These are phyloP conservation scores for Elmis aenea DNA, from an alignment of 2,888 invertebrate genomes.

Conservation along the genomic window DNA sequence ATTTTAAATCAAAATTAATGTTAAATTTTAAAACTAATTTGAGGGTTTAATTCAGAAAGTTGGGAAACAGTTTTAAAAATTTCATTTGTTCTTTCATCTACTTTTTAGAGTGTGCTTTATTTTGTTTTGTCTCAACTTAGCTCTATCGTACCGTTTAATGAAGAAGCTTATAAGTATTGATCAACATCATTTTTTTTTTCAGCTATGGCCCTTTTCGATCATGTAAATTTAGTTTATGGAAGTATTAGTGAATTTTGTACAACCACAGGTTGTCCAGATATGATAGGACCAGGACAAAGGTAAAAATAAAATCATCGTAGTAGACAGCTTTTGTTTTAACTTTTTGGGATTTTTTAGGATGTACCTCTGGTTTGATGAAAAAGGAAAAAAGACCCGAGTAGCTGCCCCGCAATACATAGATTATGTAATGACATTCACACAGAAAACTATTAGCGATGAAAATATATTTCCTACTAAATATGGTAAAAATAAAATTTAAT, in stretches of 20 bases:
- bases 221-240: constrained; percentile 97
- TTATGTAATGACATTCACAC: constrained; percentile 97
- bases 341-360: constrained; percentile 58
- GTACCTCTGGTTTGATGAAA: constrained; percentile 98
- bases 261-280: constrained; percentile 89
- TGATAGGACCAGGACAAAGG: constrained; percentile 95
- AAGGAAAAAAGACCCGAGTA: constrained; percentile 95
- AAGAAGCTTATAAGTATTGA: background rate
- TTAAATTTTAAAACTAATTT: too few species aligned
- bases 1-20: too few species aligned
- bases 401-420: constrained; percentile 98
- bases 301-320: too few species aligned
- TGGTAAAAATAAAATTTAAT: constrained; percentile 72
- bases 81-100: too few species aligned
- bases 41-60: too few species aligned
- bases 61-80: too few species aligned
- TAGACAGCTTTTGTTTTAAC: constrained; percentile 2
- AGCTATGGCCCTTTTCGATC: constrained; percentile 97
- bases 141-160: too few species aligned
- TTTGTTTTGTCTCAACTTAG: too few species aligned
- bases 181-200: constrained; percentile 39
- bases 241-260: constrained; percentile 99
- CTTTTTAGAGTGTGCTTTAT: too few species aligned
- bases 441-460: constrained; percentile 96
- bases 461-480: constrained; percentile 97